Conservation (phyloP, 2,888 invertebrate genomes). For the Spatulosminthurus flaviceps region DNA sequence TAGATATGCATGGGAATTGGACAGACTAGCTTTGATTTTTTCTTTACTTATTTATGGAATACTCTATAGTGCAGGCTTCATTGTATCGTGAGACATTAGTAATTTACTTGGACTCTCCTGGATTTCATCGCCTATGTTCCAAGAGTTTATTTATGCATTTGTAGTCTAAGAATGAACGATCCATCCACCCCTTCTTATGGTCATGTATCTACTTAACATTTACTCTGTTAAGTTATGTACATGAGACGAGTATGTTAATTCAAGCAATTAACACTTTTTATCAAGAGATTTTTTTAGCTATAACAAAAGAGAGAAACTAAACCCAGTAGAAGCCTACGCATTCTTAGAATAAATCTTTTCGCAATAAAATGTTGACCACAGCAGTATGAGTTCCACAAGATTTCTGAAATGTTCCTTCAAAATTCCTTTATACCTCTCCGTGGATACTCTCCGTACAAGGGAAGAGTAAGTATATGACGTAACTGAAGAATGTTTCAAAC, state of each 20-base stretch:
- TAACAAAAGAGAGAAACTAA: too few relatives aligned
- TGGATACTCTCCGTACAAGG: neutral
- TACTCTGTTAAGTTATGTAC: neutral
- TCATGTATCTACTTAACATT: neutral
- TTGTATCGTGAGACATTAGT: too few relatives aligned
- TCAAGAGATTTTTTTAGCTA: neutral
- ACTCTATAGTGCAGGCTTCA: too few relatives aligned
- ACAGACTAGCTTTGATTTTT: too few relatives aligned
- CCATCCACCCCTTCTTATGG: too few relatives aligned
- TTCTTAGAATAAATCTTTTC: neutral
- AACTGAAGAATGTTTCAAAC: neutral
- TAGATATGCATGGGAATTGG: too few relatives aligned
- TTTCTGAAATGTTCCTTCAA: neutral
- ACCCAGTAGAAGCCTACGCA: slow-evolving; percentile 8
- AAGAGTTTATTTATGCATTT: too few relatives aligned
- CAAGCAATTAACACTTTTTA: slow-evolving; percentile 11
- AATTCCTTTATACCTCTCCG: slow-evolving; percentile 12
- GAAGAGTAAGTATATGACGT: neutral
- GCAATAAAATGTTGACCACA: neutral
- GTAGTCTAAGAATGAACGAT: too few relatives aligned
- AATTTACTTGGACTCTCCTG: too few relatives aligned
- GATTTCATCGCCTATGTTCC: too few relatives aligned
- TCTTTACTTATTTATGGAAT: too few relatives aligned
- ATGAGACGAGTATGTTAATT: slow-evolving; percentile 13
- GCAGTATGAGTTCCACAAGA: neutral